Evolutionary conservation across 2,888 invertebrate species (phyloP).

Genomic region (Andricus quercusramuli): DNA sequence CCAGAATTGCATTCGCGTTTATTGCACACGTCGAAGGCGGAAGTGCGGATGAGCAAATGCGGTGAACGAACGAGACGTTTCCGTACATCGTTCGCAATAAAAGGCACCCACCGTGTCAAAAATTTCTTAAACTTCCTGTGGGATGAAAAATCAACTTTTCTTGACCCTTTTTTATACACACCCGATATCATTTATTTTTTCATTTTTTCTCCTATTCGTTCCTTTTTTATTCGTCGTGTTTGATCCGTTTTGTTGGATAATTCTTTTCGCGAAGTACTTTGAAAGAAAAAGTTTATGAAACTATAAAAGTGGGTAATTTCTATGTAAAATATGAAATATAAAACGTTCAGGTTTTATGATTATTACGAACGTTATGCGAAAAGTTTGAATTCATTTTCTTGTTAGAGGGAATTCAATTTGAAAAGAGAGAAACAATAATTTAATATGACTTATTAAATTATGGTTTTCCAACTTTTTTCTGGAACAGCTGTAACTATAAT

Average conservation of each 20-base stretch:
- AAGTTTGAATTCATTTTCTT: not conserved
- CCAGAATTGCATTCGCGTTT: slow-evolving; percentile 44
- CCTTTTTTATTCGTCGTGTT: not conserved
- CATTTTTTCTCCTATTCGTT: not conserved
- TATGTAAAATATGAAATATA: not conserved
- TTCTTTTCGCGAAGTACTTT: not conserved
- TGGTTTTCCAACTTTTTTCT: not conserved
- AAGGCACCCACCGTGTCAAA: slow-evolving; percentile 25
- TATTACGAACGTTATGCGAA: not conserved
- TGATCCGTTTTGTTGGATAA: not conserved
- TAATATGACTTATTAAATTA: not conserved
- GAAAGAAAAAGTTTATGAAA: not conserved
- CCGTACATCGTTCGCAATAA: slow-evolving; percentile 29
- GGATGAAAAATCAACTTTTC: not conserved
- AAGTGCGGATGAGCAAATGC: slow-evolving; percentile 60
- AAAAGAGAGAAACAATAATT: not conserved
- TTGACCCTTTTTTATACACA: slow-evolving; percentile 8
- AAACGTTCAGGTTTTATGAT: not conserved
- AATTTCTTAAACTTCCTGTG: slow-evolving; percentile 9
- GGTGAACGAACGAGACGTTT: slow-evolving; percentile 50
- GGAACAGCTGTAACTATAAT: too few relatives aligned
- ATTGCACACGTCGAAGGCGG: slow-evolving; percentile 50
- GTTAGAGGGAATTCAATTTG: not conserved
- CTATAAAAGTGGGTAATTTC: not conserved
- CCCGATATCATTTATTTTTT: not conserved